Evolutionary conservation across 2,888 invertebrate species (phyloP).

Genomic region (Arctia plantaginis): DNA sequence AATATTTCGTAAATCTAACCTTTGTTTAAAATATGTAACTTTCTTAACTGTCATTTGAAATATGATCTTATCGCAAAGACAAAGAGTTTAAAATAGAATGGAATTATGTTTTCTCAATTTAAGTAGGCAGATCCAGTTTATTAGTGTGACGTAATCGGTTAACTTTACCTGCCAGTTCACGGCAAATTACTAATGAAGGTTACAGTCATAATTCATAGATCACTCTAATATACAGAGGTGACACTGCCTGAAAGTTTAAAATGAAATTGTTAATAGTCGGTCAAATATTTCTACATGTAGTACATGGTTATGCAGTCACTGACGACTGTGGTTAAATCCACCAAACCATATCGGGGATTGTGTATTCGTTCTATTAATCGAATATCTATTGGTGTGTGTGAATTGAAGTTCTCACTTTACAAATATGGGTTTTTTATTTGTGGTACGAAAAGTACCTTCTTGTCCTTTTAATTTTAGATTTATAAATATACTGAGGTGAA

Average conservation of each 20-base stretch:
- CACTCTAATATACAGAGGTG: not conserved
- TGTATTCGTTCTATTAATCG: not conserved
- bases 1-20: not conserved
- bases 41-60: not conserved
- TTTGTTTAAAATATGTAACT: not conserved
- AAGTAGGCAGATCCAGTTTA: not conserved
- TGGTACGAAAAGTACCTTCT: too few species aligned
- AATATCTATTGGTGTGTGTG: not conserved
- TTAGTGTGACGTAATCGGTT: slow-evolving; percentile 44
- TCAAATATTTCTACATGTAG: not conserved
- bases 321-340: not conserved
- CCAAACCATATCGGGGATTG: not conserved
- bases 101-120: not conserved
- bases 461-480: too few species aligned
- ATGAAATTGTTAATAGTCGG: not conserved
- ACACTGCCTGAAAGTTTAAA: not conserved
- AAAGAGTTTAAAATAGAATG: not conserved
- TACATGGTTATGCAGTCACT: not conserved
- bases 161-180: slow-evolving; percentile 52
- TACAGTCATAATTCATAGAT: slow-evolving; percentile 25
- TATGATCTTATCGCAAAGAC: not conserved
- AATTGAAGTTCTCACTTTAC: not conserved
- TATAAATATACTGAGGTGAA: too few species aligned
- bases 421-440: not conserved
- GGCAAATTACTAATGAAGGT: slow-evolving; percentile 58